Conservation (phyloP, 2,888 invertebrate genomes). For the Drosophila sordidula region DNA sequence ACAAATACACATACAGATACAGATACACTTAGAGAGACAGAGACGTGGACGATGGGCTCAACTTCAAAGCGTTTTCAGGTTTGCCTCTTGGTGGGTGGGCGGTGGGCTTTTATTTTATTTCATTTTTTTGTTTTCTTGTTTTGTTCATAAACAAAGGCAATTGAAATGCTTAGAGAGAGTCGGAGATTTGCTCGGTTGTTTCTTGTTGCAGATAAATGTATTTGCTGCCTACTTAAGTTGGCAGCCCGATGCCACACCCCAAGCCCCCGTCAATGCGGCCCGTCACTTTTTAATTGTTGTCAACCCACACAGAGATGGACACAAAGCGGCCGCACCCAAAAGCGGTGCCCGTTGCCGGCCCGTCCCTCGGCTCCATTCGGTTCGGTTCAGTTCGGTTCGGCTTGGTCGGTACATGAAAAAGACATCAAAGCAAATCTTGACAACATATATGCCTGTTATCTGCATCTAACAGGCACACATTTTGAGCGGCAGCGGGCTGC, state of each 20-base stretch:
- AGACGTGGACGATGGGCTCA: constrained; percentile 41
- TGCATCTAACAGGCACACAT: constrained; percentile 59
- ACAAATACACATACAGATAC: constrained; percentile 7
- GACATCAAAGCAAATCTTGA: constrained; percentile 78
- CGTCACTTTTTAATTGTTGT: constrained; percentile 75
- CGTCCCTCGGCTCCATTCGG: constrained; percentile 8
- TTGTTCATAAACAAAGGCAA: constrained; percentile 63
- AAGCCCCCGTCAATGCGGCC: constrained; percentile 27
- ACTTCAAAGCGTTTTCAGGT: constrained; percentile 63
- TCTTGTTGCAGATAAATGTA: constrained; percentile 46
- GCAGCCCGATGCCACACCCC: constrained; percentile 18
- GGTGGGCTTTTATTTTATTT: constrained; percentile 5
- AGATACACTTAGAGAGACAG: constrained; percentile 16
- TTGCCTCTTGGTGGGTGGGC: constrained; percentile 26
- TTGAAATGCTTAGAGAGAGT: constrained; percentile 54
- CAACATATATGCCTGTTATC: constrained; percentile 71
- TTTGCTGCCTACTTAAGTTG: constrained; percentile 70
- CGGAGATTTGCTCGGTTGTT: constrained; percentile 37
- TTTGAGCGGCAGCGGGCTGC: constrained; percentile 4
- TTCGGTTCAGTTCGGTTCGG: constrained; percentile 29
- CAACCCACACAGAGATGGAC: constrained; percentile 73
- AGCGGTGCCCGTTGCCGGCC: constrained; percentile 16
- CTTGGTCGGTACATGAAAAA: constrained; percentile 74
- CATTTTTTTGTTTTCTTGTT: constrained; percentile 17
- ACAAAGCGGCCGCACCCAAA: constrained; percentile 67